Evolutionary conservation across 2,888 invertebrate genomes (phyloP), one percentile per base, ranked within the genome.

Genomic region (Andrena flavipes): DNA sequence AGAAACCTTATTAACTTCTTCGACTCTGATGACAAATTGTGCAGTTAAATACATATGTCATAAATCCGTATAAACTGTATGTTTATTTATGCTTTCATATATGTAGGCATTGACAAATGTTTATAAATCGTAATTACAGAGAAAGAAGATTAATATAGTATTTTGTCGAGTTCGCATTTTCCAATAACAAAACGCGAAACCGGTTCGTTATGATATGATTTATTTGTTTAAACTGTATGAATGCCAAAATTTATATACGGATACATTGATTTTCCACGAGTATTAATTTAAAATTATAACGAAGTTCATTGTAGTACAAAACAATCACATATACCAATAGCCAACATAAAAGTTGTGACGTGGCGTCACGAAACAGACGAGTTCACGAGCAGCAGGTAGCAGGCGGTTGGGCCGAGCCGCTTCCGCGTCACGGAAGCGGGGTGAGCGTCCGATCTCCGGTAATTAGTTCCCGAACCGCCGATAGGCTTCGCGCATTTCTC

Each of bases 141-240:
- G 16, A 20, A 35, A 35, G 62, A n/a, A 51, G 30, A 51, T 67
- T 51, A 51, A 54, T 67, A 33, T 5, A n/a, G 29, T 30, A 51
- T 20, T 30, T 51, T 51, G 20, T 20, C 49, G 30, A 29, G 16
- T 2, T 59, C 16, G 35, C 8, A 60, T n/a, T 68, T n/a, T 10
- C 7, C 16, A 49, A 49, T 13, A 20, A 67, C 30, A 30, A 67
- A 67, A 54, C 10, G 49, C 5, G 30, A 6, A 23, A 0, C 74
- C 23, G 23, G 30, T 48, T 68, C 48, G 23, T 30, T 48, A 30
- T 8, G 10, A 20, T 23, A 16, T 74, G 74, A 74, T 74, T 67
- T 74, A 67, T 74, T 48, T 59, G 59, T 68, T 74, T 60, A 59
- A n/a, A n/a, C 26, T 0, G 30, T 16, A n/a, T 33, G 59, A 74